A percentile compares a stretch with the other conserved stretches of the same genome.
Conservation (phyloP, 2,888 invertebrate genomes). For the Andrena bicolor region DNA sequence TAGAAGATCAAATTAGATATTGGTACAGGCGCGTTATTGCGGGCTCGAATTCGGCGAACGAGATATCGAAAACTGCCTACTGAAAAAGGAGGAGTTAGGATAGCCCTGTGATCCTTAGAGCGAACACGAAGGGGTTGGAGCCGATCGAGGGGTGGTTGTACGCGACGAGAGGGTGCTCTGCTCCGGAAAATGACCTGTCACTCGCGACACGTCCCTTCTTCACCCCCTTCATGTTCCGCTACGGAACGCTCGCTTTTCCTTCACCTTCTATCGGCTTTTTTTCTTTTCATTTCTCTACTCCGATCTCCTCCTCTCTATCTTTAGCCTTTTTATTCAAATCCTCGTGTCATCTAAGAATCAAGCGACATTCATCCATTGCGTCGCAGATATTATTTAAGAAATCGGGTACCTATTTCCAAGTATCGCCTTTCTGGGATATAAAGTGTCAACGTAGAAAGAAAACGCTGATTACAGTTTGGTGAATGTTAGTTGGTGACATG, state of each 20-base stretch:
- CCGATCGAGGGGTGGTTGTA: slow-evolving; percentile 60
- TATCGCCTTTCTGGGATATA: neutral
- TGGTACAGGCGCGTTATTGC: slow-evolving; percentile 78
- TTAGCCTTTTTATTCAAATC: slow-evolving; percentile 65
- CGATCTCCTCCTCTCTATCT: slow-evolving; percentile 40
- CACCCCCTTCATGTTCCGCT: slow-evolving; percentile 60
- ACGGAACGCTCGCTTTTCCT: slow-evolving; percentile 47
- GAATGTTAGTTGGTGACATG: neutral
- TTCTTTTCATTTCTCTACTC: slow-evolving; percentile 42
- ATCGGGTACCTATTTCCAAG: neutral
- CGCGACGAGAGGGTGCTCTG: slow-evolving; percentile 78
- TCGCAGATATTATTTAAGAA: slow-evolving; percentile 40
- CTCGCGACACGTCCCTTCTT: slow-evolving; percentile 80
- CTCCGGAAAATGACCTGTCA: slow-evolving; percentile 85
- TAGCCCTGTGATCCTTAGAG: slow-evolving; percentile 70
- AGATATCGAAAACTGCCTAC: slow-evolving; percentile 77
- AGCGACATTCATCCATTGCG: slow-evolving; percentile 57
- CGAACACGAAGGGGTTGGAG: slow-evolving; percentile 61
- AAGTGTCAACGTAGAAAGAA: too few species aligned
- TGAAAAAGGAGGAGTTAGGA: slow-evolving; percentile 66
- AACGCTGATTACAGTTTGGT: neutral
- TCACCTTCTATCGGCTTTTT: slow-evolving; percentile 37
- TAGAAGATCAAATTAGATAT: slow-evolving; percentile 78
- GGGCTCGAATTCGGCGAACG: slow-evolving; percentile 73
- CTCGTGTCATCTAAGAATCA: slow-evolving; percentile 64